Base-by-base conservation (phyloP, 2,797 vertebrate genomes). In the Acipenser ruthenus region DNA sequence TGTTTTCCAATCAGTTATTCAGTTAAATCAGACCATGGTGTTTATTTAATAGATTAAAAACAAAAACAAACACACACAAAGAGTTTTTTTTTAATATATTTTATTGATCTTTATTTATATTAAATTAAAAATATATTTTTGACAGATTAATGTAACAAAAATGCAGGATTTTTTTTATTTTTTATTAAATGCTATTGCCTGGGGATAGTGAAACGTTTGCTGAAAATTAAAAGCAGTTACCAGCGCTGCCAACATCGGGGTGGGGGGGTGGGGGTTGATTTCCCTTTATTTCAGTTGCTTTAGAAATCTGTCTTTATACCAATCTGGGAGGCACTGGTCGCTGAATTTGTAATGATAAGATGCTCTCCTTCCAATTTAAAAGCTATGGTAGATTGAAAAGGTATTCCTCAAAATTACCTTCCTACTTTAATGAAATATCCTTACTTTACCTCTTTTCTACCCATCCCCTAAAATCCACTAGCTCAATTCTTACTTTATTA, bases 121-220 rank as follows among this genome's bases (percentile, higher is more conserved):
- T 97, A 98, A 99, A 97, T 98, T 96, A 97, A 98, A 99, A 99
- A 99, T 99, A 99, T 95, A 98, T 92, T 96, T 96, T 94, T 94
- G 93, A 97, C 95, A 96, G 93, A 95, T 95, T 95, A 93, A 95
- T 97, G 93, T 98, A 96, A 94, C 94, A 99, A 98, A 98, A 95
- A 95, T 88, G 92, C 93, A 91, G 93, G 95, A 93, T 90, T 87
- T 87, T 91, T 90, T 89, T 89, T n/a, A n/a, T n/a, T 90, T 89
- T 89, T 94, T 18, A 1, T 18, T 18, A 93, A 94, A 94, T 93
- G 90, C 91, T 93, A 94, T 91, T 91, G 92, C 91, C 90, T 82
- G 82, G 90, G 90, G 88, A 86, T 90, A 91, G 86, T 86, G 81
- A 69, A 78, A 85, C 82, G 74, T 74, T 62, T 71, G 73, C 75